phyloP scores from a whole-genome alignment of 2,113 vertebrate species.

The Pelodiscus sinensis region DNA sequence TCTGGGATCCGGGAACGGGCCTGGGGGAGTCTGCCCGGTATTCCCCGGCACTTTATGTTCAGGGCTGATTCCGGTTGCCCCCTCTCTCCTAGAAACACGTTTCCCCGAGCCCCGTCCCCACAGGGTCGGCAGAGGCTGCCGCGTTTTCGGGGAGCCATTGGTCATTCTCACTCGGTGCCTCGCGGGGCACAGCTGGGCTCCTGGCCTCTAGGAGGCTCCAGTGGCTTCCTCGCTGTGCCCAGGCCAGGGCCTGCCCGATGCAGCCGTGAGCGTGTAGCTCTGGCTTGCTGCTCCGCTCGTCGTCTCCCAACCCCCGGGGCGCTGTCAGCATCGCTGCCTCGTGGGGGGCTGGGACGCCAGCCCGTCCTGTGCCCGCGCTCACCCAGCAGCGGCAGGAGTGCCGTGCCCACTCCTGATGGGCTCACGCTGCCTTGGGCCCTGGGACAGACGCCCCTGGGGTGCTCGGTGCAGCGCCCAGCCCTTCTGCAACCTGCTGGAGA shows the following conservation, averaged over 20 bases:
- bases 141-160: background rate
- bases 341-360: background rate
- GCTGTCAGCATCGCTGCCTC: background rate
- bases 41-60: background rate
- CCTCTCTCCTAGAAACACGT: background rate
- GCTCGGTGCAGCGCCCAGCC: background rate
- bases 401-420: background rate
- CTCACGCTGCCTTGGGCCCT: fast-evolving
- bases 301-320: background rate
- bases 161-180: background rate
- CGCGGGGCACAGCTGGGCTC: background rate
- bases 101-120: too few species aligned
- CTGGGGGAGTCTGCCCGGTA: too few species aligned
- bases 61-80: background rate
- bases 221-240: background rate
- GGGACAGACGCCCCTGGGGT: too few species aligned
- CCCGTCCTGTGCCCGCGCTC: background rate
- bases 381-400: background rate
- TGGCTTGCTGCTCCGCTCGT: background rate
- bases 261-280: background rate
- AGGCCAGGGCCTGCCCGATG: background rate
- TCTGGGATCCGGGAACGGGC: too few species aligned
- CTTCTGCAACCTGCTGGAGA: background rate
- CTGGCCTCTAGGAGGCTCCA: too few species aligned
- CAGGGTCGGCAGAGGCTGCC: background rate